Conservation (phyloP, 1,140 invertebrate genomes). For the Drosophila teissieri region DNA sequence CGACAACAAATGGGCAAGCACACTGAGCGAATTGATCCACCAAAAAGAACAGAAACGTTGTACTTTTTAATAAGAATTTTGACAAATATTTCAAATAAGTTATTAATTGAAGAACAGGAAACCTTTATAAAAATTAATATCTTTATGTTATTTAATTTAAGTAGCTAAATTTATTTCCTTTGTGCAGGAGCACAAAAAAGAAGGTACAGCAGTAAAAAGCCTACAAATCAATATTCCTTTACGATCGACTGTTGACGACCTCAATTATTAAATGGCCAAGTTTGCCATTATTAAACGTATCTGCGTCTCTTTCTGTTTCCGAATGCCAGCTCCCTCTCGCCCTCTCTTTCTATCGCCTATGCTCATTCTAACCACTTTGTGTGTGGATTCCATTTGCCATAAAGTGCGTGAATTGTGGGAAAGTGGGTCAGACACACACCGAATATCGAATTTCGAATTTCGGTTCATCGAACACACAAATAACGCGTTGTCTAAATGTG, state of each 20-base stretch:
- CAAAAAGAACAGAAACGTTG: too few species aligned
- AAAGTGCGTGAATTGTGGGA: constrained; percentile 75
- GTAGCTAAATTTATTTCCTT: background rate
- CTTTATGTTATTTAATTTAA: background rate
- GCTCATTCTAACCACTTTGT: constrained; percentile 40
- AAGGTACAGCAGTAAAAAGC: background rate
- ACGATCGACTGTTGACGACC: constrained; percentile 47
- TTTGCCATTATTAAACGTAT: background rate
- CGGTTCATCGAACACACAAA: constrained; percentile 82
- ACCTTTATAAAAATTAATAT: background rate
- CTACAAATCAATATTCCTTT: constrained; percentile 52
- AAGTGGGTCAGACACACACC: constrained; percentile 71
- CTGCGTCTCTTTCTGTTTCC: background rate
- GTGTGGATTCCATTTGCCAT: constrained; percentile 77
- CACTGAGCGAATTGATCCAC: background rate
- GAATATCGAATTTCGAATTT: constrained; percentile 59
- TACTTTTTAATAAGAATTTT: background rate
- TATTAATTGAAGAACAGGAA: background rate
- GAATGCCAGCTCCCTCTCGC: background rate
- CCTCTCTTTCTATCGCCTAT: constrained; percentile 11
- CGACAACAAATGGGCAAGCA: constrained; percentile 31
- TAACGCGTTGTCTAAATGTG: constrained; percentile 46
- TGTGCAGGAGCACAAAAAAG: background rate
- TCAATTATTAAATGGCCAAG: constrained; percentile 57
- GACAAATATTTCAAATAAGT: background rate